Percentiles rank a stretch among this genome's conserved stretches.
phyloP scores from a whole-genome alignment of 1,140 invertebrate genomes.

The Rhyzopertha dominica region DNA sequence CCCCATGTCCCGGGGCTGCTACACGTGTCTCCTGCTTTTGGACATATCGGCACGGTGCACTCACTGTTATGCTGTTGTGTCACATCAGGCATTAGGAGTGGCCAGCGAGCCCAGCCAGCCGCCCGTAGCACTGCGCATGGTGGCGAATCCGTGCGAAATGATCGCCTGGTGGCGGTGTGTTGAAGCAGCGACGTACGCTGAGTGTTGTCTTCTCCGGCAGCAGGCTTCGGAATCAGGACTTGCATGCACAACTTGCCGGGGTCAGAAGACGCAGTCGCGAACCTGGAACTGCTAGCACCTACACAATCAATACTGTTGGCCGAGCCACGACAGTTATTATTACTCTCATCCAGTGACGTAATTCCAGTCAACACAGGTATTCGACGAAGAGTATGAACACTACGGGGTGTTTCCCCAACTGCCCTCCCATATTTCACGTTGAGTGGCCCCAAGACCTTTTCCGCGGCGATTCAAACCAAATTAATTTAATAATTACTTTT shows the following conservation, averaged over 20 bases:
- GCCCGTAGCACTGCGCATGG: constrained; percentile 39
- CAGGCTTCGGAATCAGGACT: constrained; percentile 4
- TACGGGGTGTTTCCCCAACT: too few relatives aligned
- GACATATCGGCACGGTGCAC: constrained; percentile 37
- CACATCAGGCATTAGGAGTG: constrained; percentile 43
- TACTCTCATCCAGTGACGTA: constrained; percentile 32
- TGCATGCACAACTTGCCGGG: constrained; percentile 1
- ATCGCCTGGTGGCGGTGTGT: too few relatives aligned
- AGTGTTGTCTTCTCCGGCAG: constrained; percentile 13
- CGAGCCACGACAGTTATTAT: constrained; percentile 27
- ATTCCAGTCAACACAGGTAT: constrained; percentile 33
- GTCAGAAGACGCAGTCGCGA: constrained; percentile 33
- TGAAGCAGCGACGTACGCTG: constrained; percentile 13
- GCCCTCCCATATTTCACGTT: too few relatives aligned
- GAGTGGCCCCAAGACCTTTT: too few relatives aligned
- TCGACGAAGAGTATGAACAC: too few relatives aligned
- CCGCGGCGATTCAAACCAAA: too few relatives aligned
- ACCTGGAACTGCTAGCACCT: constrained; percentile 36
- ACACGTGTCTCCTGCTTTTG: constrained; percentile 40
- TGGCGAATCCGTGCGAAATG: constrained; percentile 39
- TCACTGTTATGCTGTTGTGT: constrained; percentile 35
- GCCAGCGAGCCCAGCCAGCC: constrained; percentile 36
- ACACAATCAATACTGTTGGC: constrained; percentile 35
- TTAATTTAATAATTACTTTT: too few relatives aligned
- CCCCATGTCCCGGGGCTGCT: constrained; percentile 40